phyloP scores from a whole-genome alignment of 2,888 invertebrate species.

The Euproctis similis region DNA sequence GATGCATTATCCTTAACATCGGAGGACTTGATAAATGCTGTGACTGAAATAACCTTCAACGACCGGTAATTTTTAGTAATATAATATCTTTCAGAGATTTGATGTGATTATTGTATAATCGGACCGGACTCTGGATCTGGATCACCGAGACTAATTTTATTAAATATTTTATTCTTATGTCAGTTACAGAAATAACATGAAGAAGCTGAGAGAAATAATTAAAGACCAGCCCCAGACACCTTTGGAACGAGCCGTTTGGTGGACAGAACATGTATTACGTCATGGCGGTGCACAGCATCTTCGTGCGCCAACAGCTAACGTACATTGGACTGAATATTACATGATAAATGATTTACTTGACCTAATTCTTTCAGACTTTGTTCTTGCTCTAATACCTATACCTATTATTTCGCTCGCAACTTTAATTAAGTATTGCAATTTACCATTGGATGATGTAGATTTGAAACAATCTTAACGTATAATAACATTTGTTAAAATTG shows the following conservation, averaged over 20 bases:
- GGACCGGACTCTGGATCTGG: not conserved
- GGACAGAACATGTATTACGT: constrained; percentile 52
- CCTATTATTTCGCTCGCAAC: too few species aligned
- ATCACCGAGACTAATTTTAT: not conserved
- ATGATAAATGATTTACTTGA: too few species aligned
- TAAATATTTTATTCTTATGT: not conserved
- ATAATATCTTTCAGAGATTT: too few species aligned
- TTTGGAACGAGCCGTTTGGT: constrained; percentile 33
- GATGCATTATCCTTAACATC: constrained; percentile 34
- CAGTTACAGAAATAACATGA: constrained; percentile 3
- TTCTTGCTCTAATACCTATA: too few species aligned
- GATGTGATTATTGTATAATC: too few species aligned
- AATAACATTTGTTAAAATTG: too few species aligned
- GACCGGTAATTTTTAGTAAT: constrained; percentile 21
- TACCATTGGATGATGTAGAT: too few species aligned
- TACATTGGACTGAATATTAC: too few species aligned
- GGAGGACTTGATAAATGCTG: constrained; percentile 25
- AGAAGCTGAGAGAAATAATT: not conserved
- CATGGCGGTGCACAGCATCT: constrained; percentile 52
- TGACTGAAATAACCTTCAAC: constrained; percentile 25
- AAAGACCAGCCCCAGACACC: not conserved
- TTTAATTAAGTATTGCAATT: too few species aligned
- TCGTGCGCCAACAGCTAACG: constrained; percentile 36
- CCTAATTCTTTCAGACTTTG: too few species aligned
- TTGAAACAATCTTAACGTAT: too few species aligned